Base-by-base conservation (phyloP, 1,140 invertebrate genomes). In the Caenorhabditis elegans region DNA sequence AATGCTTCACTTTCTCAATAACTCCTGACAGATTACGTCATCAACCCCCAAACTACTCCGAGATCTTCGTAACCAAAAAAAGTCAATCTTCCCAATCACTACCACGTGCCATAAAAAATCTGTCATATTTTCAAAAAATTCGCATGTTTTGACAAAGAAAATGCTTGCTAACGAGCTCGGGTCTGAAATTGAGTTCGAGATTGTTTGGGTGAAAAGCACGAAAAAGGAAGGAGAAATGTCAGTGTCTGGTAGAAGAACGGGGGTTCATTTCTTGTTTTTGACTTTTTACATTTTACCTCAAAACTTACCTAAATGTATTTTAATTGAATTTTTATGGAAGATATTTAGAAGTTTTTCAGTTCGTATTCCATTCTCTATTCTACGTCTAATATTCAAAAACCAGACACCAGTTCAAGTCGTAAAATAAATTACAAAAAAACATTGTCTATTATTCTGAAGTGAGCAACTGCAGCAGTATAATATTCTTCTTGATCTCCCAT, bases 131-230 rank as follows among this genome's bases (percentile, higher is more conserved):
- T n/a, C 4, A 15, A 65, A 65, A 34, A 55, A 19, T 55, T 19
- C 26, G 31, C 55, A 36, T 65, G 31, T 65, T 65, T 65, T 65
- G 55, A 65, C 55, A 65, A 65, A 65, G 55, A 65, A 65, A 65
- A 65, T 15, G 55, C 19, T 65, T 28, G 55, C 55, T 65, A 65
- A 65, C 55, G 55, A 65, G 55, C 55, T 65, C 55, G n/a, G 28
- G 55, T 43, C 55, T 65, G 55, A 65, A 65, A 65, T 65, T 34
- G 55, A 65, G 55, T 34, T 65, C 31, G 55, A 65, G 55, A 34
- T 65, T 65, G 55, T 36, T 65, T 65, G 55, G 49, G 49, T 53
- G 49, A 53, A 53, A 49, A 53, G 22, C 22, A n/a, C 39, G 39
- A 65, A 36, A n/a, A 65, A n/a, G n/a, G 31, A 65, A 11, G 24